A percentile compares a stretch with the other conserved stretches of the same genome.
These are phyloP conservation scores for Salticus scenicus DNA, from an alignment of 2,888 invertebrate species.

Conservation along the genomic window DNA sequence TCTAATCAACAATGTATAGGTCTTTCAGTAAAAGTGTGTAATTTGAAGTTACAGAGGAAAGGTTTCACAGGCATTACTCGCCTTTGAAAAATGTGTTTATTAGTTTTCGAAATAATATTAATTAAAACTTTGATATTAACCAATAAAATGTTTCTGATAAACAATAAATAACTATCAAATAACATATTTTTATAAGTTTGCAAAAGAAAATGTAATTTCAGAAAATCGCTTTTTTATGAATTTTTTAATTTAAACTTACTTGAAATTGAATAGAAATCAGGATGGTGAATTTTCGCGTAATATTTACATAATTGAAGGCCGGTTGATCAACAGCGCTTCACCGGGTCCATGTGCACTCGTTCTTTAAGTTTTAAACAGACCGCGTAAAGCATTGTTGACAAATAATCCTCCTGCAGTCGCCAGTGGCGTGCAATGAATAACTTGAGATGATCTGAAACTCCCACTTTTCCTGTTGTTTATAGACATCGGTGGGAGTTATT, in stretches of 20 bases:
- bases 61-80: no score
- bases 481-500: neutral
- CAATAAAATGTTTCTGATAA: no score
- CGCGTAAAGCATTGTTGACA: constrained; percentile 1
- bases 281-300: neutral
- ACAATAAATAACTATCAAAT: no score
- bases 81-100: no score
- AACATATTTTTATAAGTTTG: no score
- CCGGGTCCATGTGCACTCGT: neutral
- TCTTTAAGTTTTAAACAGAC: neutral
- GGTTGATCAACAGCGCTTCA: neutral
- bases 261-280: neutral
- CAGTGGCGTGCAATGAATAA: neutral
- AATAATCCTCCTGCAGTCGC: neutral
- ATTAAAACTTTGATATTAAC: no score
- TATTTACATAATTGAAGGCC: neutral
- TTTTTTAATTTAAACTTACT: neutral
- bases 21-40: no score
- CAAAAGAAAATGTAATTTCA: no score
- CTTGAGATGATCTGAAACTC: neutral
- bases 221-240: neutral
- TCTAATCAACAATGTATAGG: no score
- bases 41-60: no score
- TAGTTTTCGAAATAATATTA: no score
- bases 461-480: neutral